Percentiles rank a stretch among this genome's conserved stretches.
Conservation (phyloP, 1,140 invertebrate genomes). For the Anastrepha ludens region DNA sequence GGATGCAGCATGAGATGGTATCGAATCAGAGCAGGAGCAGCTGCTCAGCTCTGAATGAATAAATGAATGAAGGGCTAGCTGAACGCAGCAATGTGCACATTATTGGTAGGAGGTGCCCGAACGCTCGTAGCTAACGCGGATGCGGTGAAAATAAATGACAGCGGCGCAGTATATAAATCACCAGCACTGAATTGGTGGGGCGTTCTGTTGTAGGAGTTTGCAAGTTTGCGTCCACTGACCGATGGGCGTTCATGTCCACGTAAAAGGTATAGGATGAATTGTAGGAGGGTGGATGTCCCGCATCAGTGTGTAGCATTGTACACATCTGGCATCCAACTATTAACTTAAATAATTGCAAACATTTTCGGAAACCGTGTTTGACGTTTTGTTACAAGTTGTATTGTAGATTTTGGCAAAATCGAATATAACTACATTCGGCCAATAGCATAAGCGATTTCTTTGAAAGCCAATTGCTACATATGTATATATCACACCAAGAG, state of each 20-base stretch:
- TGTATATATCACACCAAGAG: not conserved
- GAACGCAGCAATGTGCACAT: not conserved
- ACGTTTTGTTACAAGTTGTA: constrained; percentile 66
- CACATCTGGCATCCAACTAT: constrained; percentile 62
- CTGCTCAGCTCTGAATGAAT: not conserved
- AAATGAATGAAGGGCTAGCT: not conserved
- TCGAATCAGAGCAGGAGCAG: constrained; percentile 31
- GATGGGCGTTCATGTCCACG: not conserved
- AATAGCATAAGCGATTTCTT: not conserved
- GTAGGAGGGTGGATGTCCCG: constrained; percentile 5
- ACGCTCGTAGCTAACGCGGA: not conserved
- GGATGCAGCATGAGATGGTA: not conserved
- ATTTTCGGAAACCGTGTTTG: constrained; percentile 73
- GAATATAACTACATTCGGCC: not conserved
- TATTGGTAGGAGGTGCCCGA: constrained; percentile 32
- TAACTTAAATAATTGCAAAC: constrained; percentile 73
- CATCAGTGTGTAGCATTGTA: not conserved
- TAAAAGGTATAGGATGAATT: constrained; percentile 37
- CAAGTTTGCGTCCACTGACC: constrained; percentile 55
- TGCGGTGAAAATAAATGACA: constrained; percentile 53
- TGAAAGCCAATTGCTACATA: not conserved
- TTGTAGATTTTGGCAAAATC: not conserved
- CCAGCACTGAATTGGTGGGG: constrained; percentile 37
- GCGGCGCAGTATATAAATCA: constrained; percentile 62
- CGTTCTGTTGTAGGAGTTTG: constrained; percentile 56